Evolutionary conservation across 2,797 vertebrate genomes (phyloP).

Genomic region (Molothrus aeneus): DNA sequence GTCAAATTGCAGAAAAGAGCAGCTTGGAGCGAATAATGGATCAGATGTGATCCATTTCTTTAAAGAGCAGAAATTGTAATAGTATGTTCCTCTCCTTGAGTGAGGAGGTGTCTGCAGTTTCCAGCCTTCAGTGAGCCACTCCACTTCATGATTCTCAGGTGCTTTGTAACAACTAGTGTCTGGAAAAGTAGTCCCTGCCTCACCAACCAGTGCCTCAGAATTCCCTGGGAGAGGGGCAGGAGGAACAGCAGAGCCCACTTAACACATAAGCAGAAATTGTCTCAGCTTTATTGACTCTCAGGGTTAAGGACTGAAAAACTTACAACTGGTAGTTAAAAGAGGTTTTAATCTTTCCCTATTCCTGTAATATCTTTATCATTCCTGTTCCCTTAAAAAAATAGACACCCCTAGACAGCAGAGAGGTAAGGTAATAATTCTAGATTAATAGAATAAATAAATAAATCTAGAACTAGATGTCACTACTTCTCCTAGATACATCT

Average conservation of each 20-base stretch:
- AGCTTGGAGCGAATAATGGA: background rate
- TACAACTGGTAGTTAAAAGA: background rate
- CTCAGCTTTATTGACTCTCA: background rate
- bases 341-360: background rate
- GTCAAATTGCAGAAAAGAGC: constrained; percentile 1
- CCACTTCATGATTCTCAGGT: background rate
- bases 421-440: background rate
- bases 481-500: background rate
- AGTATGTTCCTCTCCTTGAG: background rate
- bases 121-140: background rate
- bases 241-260: background rate
- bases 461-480: background rate
- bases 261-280: background rate
- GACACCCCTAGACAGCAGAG: background rate
- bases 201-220: background rate
- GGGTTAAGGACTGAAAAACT: background rate
- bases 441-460: background rate
- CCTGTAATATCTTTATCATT: background rate
- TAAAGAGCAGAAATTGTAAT: background rate
- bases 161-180: background rate
- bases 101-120: background rate
- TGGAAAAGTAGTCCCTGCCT: background rate
- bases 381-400: background rate
- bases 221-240: background rate
- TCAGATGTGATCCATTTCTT: background rate